Conservation (phyloP, 1,140 invertebrate species). For the Trichonephila inaurata region DNA sequence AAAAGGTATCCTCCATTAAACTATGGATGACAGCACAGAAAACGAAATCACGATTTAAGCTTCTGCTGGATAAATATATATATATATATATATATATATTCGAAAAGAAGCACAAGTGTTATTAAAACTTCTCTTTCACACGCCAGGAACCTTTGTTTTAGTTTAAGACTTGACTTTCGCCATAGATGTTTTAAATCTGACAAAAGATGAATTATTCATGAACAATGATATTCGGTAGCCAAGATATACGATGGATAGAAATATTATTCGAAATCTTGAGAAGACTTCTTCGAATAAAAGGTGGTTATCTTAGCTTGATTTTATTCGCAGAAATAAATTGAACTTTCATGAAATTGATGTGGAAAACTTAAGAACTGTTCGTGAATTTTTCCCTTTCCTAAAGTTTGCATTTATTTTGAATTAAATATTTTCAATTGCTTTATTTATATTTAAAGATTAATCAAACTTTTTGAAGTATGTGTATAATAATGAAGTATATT, state of each 20-base stretch:
- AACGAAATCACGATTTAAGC: neutral
- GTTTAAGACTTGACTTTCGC: neutral
- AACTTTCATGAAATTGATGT: too few relatives aligned
- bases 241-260: neutral
- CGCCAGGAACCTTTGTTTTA: neutral
- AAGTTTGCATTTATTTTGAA: too few relatives aligned
- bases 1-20: neutral
- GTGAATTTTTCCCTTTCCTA: too few relatives aligned
- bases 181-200: neutral
- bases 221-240: neutral
- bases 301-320: neutral
- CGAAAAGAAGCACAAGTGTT: neutral
- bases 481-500: too few relatives aligned
- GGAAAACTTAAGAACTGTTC: too few relatives aligned
- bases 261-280: neutral
- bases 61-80: neutral
- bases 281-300: neutral
- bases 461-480: too few relatives aligned
- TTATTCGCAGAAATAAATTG: neutral
- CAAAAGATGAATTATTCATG: neutral
- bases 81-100: neutral
- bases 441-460: too few relatives aligned
- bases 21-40: neutral
- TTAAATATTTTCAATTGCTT: too few relatives aligned
- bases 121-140: neutral